phyloP scores from a whole-genome alignment of 64 coral and sea anemone species.

The Astreopora myriophthalma region DNA sequence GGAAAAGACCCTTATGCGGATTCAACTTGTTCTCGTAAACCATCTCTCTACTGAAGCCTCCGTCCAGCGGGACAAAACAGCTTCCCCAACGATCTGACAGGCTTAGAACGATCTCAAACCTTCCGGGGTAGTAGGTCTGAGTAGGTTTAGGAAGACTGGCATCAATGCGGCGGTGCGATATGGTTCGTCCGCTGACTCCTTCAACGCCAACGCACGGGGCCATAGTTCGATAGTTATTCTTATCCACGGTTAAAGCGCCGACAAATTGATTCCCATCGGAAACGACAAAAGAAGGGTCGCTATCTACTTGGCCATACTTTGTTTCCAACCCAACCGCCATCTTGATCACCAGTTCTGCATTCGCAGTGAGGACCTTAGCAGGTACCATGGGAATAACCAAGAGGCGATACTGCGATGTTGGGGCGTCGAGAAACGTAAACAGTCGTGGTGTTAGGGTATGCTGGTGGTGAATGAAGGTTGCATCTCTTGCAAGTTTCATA shows the following conservation, averaged over 20 bases:
- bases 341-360: neutral
- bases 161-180: neutral
- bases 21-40: neutral
- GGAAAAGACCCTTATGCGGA: neutral
- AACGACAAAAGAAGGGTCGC: neutral
- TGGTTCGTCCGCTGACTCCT: neutral
- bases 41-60: neutral
- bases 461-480: neutral
- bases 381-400: neutral
- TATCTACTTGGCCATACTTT: neutral
- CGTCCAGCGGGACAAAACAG: neutral
- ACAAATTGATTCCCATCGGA: conserved; percentile 1
- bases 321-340: conserved; percentile 37
- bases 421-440: neutral
- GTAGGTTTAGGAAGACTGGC: neutral
- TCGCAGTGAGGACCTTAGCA: neutral
- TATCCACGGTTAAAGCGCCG: neutral
- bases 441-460: neutral
- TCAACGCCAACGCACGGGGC: neutral
- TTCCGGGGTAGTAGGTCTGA: neutral
- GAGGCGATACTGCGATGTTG: neutral
- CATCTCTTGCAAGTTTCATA: neutral
- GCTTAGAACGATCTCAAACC: conserved; percentile 1
- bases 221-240: neutral
- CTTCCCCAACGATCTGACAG: conserved; percentile 28